phyloP scores from a whole-genome alignment of 2,797 vertebrate genomes.

The Pygocentrus nattereri region DNA sequence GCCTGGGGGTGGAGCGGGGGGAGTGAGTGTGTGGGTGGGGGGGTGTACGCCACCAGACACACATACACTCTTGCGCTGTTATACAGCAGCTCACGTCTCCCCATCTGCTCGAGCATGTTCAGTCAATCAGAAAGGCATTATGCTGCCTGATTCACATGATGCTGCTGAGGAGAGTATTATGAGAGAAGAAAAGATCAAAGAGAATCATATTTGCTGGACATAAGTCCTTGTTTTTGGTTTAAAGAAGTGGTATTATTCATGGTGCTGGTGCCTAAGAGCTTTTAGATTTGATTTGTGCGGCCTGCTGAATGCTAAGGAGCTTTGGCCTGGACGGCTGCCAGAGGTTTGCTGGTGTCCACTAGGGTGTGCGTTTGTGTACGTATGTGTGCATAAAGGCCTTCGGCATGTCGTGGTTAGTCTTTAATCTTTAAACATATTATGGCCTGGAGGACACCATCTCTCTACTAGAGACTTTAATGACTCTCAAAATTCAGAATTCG shows the following conservation, averaged over 20 bases:
- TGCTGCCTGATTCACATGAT: slow-evolving; percentile 27
- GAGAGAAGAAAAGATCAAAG: slow-evolving; percentile 28
- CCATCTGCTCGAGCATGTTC: slow-evolving; percentile 47
- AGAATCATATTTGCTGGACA: slow-evolving; percentile 35
- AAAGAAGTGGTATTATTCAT: slow-evolving; percentile 32
- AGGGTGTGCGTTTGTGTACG: slow-evolving; percentile 4
- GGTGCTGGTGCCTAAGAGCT: slow-evolving; percentile 39
- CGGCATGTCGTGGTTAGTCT: not conserved
- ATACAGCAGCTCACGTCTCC: slow-evolving; percentile 16
- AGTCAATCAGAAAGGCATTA: slow-evolving; percentile 37
- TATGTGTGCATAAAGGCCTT: slow-evolving; percentile 54
- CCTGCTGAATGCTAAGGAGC: slow-evolving; percentile 32
- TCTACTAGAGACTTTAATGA: too few species aligned
- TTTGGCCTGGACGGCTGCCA: slow-evolving; percentile 7
- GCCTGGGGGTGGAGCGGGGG: slow-evolving; percentile 18
- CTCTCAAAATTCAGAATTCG: too few species aligned
- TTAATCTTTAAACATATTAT: not conserved
- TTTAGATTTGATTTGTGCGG: slow-evolving; percentile 44
- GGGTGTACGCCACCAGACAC: slow-evolving; percentile 57
- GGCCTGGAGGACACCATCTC: not conserved
- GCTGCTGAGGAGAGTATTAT: slow-evolving; percentile 20
- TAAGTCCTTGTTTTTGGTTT: slow-evolving; percentile 50
- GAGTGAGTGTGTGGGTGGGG: not conserved
- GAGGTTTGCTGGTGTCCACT: slow-evolving; percentile 12
- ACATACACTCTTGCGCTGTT: slow-evolving; percentile 25